phyloP scores from a whole-genome alignment of 2,113 vertebrate species.

The Chrysochloris asiatica region DNA sequence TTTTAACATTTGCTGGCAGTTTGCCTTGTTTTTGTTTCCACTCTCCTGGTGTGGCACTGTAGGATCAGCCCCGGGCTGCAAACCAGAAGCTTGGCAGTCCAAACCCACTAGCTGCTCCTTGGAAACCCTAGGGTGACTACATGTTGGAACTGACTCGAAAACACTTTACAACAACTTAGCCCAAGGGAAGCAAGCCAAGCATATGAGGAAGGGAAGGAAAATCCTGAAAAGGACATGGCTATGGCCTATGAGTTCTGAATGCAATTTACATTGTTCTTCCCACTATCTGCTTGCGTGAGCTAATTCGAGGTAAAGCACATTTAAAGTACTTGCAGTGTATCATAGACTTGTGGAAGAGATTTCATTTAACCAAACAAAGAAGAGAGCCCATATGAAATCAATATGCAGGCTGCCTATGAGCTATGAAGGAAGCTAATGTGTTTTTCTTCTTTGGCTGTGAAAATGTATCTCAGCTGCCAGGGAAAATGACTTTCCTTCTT shows the following conservation, averaged over 20 bases:
- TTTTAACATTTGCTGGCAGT: background rate
- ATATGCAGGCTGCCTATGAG: conserved; percentile 51
- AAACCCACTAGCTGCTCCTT: no score
- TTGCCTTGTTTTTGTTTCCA: background rate
- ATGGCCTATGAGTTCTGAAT: background rate
- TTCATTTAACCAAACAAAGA: conserved; percentile 55
- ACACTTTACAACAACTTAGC: no score
- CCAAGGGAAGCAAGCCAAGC: background rate
- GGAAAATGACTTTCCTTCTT: conserved; percentile 59
- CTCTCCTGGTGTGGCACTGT: no score
- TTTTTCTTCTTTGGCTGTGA: conserved; percentile 62
- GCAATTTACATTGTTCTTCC: background rate
- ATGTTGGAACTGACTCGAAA: no score
- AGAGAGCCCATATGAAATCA: conserved; percentile 10
- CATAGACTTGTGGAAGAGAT: conserved; percentile 46
- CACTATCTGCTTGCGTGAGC: background rate
- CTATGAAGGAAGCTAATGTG: conserved; percentile 34
- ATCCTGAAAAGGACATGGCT: background rate
- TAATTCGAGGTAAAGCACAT: background rate
- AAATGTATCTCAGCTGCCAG: conserved; percentile 48
- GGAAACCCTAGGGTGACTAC: no score
- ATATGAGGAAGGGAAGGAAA: background rate
- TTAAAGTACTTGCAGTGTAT: background rate
- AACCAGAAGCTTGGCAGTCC: no score
- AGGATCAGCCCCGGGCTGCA: no score